Percentiles rank a stretch among this genome's conserved stretches.
Evolutionary conservation across 1,140 invertebrate species (phyloP).

Genomic region (Anastatus disparis): DNA sequence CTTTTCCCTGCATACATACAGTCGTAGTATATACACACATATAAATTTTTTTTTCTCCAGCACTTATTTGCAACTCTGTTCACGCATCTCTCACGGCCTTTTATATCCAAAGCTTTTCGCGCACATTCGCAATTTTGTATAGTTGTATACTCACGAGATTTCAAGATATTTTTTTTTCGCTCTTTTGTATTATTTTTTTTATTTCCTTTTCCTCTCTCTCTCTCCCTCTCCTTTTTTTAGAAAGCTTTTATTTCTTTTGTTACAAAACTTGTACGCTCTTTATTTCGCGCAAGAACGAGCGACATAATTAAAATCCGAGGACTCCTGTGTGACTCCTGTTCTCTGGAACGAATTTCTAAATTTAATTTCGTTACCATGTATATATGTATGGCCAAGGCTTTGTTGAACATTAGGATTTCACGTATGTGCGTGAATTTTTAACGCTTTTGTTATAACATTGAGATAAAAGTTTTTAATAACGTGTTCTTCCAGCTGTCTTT

Average conservation of each 20-base stretch:
- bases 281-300: not conserved
- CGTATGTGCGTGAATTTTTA: not conserved
- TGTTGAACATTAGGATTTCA: not conserved
- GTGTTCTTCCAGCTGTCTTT: too few species aligned
- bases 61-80: not conserved
- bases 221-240: not conserved
- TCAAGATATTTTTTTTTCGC: too few species aligned
- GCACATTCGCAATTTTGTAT: not conserved
- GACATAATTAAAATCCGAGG: conserved; percentile 23
- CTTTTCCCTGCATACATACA: too few species aligned
- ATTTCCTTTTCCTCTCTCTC: not conserved
- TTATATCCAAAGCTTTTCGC: not conserved
- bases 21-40: too few species aligned
- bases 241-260: not conserved
- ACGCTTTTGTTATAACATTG: too few species aligned
- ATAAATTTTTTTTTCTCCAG: too few species aligned
- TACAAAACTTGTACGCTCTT: not conserved
- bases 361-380: not conserved
- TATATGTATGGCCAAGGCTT: not conserved
- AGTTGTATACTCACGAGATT: too few species aligned
- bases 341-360: not conserved
- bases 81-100: not conserved
- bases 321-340: not conserved
- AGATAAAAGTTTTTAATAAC: too few species aligned
- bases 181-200: too few species aligned